A percentile compares a stretch with the other conserved stretches of the same genome.
These are phyloP conservation scores for Sarcophaga variegata DNA, from an alignment of 2,888 invertebrate genomes.

Conservation along the genomic window DNA sequence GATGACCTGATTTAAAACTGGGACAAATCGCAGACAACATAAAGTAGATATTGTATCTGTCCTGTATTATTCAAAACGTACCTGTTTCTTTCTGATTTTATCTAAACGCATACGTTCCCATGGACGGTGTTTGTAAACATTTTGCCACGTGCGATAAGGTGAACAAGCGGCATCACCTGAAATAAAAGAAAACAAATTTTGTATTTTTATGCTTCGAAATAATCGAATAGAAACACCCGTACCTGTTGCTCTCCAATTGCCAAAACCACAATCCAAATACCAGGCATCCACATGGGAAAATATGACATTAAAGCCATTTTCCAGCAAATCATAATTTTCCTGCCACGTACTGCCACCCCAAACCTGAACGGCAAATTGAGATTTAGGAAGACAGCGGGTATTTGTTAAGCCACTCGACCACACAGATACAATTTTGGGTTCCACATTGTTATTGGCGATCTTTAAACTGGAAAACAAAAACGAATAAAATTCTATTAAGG, in stretches of 20 bases:
- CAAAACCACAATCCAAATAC: slow-evolving; percentile 94
- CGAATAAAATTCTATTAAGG: neutral
- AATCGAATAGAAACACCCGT: slow-evolving; percentile 7
- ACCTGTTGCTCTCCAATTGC: slow-evolving; percentile 89
- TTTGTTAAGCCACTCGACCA: slow-evolving; percentile 92
- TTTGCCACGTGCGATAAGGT: slow-evolving; percentile 94
- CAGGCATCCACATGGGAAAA: slow-evolving; percentile 93
- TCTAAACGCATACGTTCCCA: slow-evolving; percentile 84
- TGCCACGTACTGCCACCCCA: slow-evolving; percentile 93
- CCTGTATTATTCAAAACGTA: slow-evolving; percentile 59
- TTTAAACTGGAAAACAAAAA: slow-evolving; percentile 75
- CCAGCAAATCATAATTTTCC: slow-evolving; percentile 89
- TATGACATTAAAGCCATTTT: slow-evolving; percentile 89
- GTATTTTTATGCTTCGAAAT: no score
- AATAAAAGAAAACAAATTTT: neutral
- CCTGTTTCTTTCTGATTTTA: slow-evolving; percentile 79
- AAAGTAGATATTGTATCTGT: neutral
- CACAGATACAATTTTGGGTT: slow-evolving; percentile 83
- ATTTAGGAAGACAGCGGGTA: slow-evolving; percentile 86
- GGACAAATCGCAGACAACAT: no score
- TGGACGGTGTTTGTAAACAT: slow-evolving; percentile 91
- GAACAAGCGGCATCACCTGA: slow-evolving; percentile 91
- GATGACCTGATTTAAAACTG: no score
- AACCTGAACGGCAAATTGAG: slow-evolving; percentile 87
- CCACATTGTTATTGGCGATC: slow-evolving; percentile 80